Percentiles rank a stretch among this genome's conserved stretches.
Conservation (phyloP, 2,797 vertebrate genomes). For the Hafferia zeledoni region DNA sequence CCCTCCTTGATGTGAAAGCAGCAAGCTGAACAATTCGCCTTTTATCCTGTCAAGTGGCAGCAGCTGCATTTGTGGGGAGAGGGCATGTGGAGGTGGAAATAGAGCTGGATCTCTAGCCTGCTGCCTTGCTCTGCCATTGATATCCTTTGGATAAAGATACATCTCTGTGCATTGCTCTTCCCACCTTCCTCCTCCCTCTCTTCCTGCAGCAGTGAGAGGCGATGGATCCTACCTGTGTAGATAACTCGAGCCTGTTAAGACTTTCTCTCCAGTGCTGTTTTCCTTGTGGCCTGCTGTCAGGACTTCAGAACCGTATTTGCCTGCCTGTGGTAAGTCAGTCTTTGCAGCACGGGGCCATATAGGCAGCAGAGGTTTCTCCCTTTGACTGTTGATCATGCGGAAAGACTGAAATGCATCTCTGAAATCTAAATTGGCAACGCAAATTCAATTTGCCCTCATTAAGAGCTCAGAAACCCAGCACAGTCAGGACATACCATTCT, state of each 20-base stretch:
- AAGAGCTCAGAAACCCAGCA: conserved; percentile 13
- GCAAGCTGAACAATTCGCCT: conserved; percentile 49
- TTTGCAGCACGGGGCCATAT: not conserved
- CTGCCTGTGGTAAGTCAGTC: conserved; percentile 23
- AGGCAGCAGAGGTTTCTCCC: not conserved
- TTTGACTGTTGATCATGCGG: not conserved
- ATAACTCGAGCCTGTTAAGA: conserved; percentile 27
- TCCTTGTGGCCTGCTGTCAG: conserved; percentile 36
- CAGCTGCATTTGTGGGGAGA: conserved; percentile 60
- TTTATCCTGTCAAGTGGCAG: conserved; percentile 37
- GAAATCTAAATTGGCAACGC: conserved; percentile 13
- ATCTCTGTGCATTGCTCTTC: conserved; percentile 37
- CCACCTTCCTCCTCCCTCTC: conserved; percentile 59
- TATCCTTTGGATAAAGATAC: conserved; percentile 52
- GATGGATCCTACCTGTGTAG: conserved; percentile 25
- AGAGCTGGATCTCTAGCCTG: conserved; percentile 37
- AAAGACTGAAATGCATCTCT: conserved; percentile 27
- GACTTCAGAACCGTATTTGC: not conserved
- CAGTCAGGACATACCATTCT: not conserved
- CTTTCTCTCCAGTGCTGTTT: conserved; percentile 43
- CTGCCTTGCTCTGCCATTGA: conserved; percentile 28
- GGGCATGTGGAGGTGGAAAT: conserved; percentile 61
- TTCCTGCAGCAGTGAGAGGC: conserved; percentile 34
- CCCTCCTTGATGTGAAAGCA: conserved; percentile 41
- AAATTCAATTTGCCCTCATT: conserved; percentile 47